Evolutionary conservation across 2,888 invertebrate genomes (phyloP).

Genomic region (Acleris holmiana): DNA sequence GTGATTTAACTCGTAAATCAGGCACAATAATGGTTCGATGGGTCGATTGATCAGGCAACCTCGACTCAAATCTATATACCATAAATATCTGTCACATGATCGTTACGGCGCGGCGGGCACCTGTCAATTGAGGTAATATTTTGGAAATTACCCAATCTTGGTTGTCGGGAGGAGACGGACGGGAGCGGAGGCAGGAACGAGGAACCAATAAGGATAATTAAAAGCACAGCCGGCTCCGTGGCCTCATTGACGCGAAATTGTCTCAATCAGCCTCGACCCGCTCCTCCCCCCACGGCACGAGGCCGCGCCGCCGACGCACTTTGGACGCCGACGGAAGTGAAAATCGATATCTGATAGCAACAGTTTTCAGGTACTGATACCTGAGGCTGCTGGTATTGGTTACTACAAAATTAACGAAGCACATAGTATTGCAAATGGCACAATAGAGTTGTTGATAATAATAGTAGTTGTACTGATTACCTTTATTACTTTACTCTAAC

Average conservation of each 20-base stretch:
- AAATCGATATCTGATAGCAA: conserved; percentile 23
- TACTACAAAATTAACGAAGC: no score
- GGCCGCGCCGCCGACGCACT: conserved; percentile 1
- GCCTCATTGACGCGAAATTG: conserved; percentile 80
- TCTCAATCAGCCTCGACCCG: conserved; percentile 66
- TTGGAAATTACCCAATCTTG: neutral
- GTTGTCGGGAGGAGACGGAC: conserved; percentile 7
- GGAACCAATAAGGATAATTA: conserved; percentile 79
- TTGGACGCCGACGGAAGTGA: conserved; percentile 14
- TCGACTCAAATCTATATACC: conserved; percentile 24
- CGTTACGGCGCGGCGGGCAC: neutral
- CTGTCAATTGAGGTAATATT: conserved; percentile 11
- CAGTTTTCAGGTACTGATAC: neutral
- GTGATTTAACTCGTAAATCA: conserved; percentile 10
- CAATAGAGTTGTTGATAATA: no score
- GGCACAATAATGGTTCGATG: conserved; percentile 6
- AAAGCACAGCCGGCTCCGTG: conserved; percentile 52
- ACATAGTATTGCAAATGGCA: no score
- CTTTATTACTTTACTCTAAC: no score
- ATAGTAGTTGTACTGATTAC: no score
- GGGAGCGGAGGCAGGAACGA: conserved; percentile 56
- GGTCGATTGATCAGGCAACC: conserved; percentile 1
- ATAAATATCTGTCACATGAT: conserved; percentile 22
- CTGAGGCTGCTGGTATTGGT: no score
- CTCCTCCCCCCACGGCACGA: neutral